phyloP scores from a whole-genome alignment of 2,113 vertebrate genomes.

The Tichodroma muraria region DNA sequence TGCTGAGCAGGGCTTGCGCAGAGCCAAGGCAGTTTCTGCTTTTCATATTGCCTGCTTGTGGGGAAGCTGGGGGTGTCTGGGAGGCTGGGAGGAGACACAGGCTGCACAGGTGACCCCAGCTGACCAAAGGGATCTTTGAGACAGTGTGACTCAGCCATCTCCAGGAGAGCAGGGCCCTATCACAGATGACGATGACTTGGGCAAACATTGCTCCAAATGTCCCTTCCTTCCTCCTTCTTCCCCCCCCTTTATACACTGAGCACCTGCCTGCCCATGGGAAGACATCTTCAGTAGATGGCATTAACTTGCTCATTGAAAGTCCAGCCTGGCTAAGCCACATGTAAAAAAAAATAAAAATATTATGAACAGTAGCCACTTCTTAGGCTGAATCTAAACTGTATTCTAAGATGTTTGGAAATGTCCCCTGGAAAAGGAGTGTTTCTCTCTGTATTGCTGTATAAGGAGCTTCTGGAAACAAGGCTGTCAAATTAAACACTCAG shows the following conservation, averaged over 20 bases:
- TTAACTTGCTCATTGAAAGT: background rate
- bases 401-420: background rate
- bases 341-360: background rate
- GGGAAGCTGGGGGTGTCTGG: background rate
- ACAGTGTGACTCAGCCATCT: too few species aligned
- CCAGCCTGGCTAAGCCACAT: background rate
- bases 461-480: background rate
- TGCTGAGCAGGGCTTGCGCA: background rate
- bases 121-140: background rate
- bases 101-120: background rate
- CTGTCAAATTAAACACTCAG: background rate
- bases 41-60: background rate
- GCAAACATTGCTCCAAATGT: too few species aligned
- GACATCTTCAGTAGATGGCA: background rate
- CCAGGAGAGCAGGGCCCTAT: too few species aligned
- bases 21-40: background rate
- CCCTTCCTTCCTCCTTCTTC: too few species aligned
- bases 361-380: background rate
- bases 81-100: background rate
- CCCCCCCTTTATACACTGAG: too few species aligned
- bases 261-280: background rate
- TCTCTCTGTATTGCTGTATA: background rate
- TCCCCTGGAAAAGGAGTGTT: background rate
- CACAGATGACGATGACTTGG: too few species aligned
- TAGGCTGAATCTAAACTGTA: background rate